Conservation (phyloP, 2,888 invertebrate species). For the Meiosimyza platycephala region DNA sequence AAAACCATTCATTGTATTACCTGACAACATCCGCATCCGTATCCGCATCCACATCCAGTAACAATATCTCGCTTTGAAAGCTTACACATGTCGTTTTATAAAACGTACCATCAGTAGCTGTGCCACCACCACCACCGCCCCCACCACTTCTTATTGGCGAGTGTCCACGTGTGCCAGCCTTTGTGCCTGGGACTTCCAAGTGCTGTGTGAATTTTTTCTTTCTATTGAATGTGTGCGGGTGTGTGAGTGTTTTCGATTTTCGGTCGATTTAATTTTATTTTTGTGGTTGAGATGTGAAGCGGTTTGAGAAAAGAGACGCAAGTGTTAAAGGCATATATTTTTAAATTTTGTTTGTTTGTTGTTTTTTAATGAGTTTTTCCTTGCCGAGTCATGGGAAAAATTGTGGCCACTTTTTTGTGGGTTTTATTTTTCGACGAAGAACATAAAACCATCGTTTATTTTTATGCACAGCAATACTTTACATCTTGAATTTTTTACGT, state of each 20-base stretch:
- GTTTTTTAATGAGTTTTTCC: too few species aligned
- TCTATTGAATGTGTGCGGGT: too few species aligned
- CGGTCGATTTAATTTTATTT: neutral
- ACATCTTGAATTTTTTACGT: too few species aligned
- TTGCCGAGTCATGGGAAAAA: too few species aligned
- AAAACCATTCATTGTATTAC: conserved; percentile 6
- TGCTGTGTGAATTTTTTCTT: too few species aligned
- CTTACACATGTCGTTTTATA: conserved; percentile 50
- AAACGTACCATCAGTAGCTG: conserved; percentile 27
- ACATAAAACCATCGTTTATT: too few species aligned
- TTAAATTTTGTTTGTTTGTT: too few species aligned
- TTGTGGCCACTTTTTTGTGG: too few species aligned
- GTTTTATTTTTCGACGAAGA: too few species aligned
- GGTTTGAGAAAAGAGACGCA: too few species aligned
- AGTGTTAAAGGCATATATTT: too few species aligned
- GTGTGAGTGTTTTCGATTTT: conserved; percentile 9
- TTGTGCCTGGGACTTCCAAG: neutral
- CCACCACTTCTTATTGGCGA: neutral
- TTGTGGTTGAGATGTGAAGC: neutral
- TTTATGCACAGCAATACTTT: too few species aligned
- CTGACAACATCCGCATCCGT: conserved; percentile 8
- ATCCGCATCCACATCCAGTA: conserved; percentile 49
- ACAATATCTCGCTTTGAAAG: conserved; percentile 57
- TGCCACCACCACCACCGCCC: neutral
- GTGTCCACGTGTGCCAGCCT: neutral